Base-by-base conservation (phyloP, 2,113 vertebrate species). In the Oreochromis aureus region DNA sequence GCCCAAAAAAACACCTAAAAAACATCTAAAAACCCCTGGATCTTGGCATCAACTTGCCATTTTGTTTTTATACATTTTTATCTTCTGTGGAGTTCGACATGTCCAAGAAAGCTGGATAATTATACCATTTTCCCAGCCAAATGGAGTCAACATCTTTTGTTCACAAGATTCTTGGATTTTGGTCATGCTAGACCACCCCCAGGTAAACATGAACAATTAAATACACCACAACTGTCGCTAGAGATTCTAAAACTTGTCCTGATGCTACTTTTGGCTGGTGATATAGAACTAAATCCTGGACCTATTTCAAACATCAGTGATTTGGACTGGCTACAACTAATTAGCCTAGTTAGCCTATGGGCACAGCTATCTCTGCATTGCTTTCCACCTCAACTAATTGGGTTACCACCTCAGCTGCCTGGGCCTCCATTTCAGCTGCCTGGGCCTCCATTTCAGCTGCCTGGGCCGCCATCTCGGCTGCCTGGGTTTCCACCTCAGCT, bases 371-470 rank as follows among this genome's bases (percentile, higher is more conserved):
- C n/a, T 0, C 19, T 54, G 5, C n/a, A 54, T 54, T 54, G 18
- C 5, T 54, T n/a, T 54, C 53, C 53, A n/a, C 5, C 19, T n/a
- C 53, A 10, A 54, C 3, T 2, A 54, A 54, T 54, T n/a, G 51
- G 51, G 51, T 0, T 8, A 7, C 32, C 32, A 34, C 2, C 6
- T 34, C 6, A 6, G 34, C 34, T 36, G 34, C 34, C 7, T 16
- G 46, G 46, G 3, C 5, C 5, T 15, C 44, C 12, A 2, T 12
- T 12, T 6, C 32, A 6, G 41, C 12, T 13, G 41, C 12, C 3
- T 3, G 41, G 39, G 39, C 5, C 5, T 15, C 2, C 12, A 2
- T 1, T 5, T 15, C 5, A 0, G 44, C 2, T 46, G 30, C 30
- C 5, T 30, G 30, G 30, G 30, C 30, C 30, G 3, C 30, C 30